These are phyloP conservation scores for Atrina japonica DNA, from an alignment of 2,888 invertebrate species.

Conservation along the genomic window DNA sequence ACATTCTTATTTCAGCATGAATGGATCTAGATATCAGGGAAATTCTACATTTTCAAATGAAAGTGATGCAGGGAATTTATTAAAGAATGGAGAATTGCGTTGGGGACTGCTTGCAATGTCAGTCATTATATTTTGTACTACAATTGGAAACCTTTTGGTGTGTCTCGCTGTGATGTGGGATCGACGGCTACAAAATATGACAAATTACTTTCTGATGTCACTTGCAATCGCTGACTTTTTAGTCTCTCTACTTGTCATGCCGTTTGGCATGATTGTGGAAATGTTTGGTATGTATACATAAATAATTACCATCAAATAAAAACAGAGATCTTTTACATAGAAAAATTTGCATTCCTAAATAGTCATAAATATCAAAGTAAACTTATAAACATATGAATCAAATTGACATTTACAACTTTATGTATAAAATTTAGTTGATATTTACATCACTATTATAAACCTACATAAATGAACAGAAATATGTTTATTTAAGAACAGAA, in stretches of 20 bases:
- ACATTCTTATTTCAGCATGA: background rate
- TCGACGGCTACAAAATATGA: conserved; percentile 94
- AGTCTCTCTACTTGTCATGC: conserved; percentile 97
- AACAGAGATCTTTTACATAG: too few species aligned
- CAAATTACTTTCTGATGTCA: conserved; percentile 97
- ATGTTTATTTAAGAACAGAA: too few species aligned
- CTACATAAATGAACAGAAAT: too few species aligned
- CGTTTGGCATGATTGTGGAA: conserved; percentile 90
- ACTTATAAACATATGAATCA: too few species aligned
- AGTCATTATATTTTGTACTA: conserved; percentile 92
- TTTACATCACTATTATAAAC: too few species aligned
- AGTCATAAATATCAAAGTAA: too few species aligned
- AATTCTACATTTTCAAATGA: conserved; percentile 9
- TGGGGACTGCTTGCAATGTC: conserved; percentile 83
- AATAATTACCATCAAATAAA: too few species aligned
- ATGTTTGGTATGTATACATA: conserved; percentile 68
- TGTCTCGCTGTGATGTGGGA: conserved; percentile 96
- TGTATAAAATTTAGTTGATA: too few species aligned
- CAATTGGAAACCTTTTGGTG: conserved; percentile 94
- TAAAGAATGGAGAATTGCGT: background rate
- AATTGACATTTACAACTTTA: too few species aligned
- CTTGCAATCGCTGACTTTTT: conserved; percentile 96
- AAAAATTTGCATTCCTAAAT: too few species aligned
- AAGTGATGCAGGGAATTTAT: background rate
- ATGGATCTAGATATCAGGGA: background rate